Base-by-base conservation (phyloP, 2,113 vertebrate species). In the Hippocampus comes region DNA sequence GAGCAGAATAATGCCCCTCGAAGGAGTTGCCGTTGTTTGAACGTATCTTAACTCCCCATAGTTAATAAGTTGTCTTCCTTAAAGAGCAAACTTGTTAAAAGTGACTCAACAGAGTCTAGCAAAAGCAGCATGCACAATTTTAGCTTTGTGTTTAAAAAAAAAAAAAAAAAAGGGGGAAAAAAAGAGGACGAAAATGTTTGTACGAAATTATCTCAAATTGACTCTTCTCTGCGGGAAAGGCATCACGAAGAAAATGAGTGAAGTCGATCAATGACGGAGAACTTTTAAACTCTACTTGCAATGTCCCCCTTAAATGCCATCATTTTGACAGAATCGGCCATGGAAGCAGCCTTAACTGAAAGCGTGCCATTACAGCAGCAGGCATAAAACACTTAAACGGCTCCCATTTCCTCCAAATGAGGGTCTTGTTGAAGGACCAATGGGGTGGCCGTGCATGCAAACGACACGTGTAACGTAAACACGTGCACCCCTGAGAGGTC, bases 401-500 rank as follows among this genome's bases (percentile, higher is more conserved):
- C 72, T 12, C 70, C 65, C 14, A 75, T 84, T 84, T 72, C 75
- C 70, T 73, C 66, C 38, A 69, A 82, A 76, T 76, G 74, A 75
- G 71, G 63, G 72, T 67, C 71, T 68, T 60, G 70, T 73, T 74
- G 46, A 41, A 75, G 76, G 77, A 84, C 73, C 84, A 76, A 70
- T 78, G 74, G 79, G 70, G 68, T 79, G 79, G 59, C 73, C 70
- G 68, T 53, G 72, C 27, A 38, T 76, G 75, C 79, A 76, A 66
- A 75, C 53, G 68, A 74, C 80, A 84, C 71, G 82, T 84, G 80
- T 84, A 84, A 84, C 72, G 82, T 75, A 84, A 87, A 84, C 81
- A 84, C 64, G 53, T 8, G 66, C 63, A 67, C 78, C 80, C 73
- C 70, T 51, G 78, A 78, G 83, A 84, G 76, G 66, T 51, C n/a